Conservation (phyloP, 2,113 vertebrate genomes). For the Damaliscus lunatus region DNA sequence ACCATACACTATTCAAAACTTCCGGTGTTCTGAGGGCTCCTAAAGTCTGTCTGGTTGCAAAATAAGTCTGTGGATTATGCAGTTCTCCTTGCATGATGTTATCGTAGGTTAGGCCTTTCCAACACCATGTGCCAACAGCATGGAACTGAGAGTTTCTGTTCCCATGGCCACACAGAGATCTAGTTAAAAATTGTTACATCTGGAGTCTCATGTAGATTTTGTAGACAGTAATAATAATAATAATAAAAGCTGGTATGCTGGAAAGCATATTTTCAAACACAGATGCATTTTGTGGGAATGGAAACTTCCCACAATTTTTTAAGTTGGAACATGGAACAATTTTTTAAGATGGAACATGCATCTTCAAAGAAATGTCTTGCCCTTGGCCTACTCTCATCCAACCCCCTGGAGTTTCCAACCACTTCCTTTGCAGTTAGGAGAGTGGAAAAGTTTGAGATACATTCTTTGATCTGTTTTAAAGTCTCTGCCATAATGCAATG, state of each 20-base stretch:
- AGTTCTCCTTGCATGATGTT: not conserved
- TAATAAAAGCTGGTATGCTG: not conserved
- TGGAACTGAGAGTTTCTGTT: not conserved
- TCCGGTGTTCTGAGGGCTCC: not conserved
- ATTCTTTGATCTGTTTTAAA: slow-evolving; percentile 55
- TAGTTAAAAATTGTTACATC: not conserved
- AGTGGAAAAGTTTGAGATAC: slow-evolving; percentile 20
- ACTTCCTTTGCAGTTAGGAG: not conserved
- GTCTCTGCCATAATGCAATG: not conserved
- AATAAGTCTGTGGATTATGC: not conserved
- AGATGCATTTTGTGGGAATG: not conserved
- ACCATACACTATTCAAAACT: not conserved
- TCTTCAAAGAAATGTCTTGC: slow-evolving; percentile 15
- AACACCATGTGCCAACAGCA: not conserved
- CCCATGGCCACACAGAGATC: not conserved
- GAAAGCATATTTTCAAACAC: not conserved
- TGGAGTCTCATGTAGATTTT: not conserved
- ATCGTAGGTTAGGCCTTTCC: not conserved
- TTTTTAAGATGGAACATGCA: not conserved
- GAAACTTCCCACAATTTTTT: slow-evolving; percentile 14
- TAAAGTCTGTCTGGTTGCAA: not conserved
- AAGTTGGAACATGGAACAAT: not conserved
- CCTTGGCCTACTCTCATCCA: not conserved
- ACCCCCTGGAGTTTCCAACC: not conserved
- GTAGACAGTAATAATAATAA: not conserved